Evolutionary conservation across 1,140 invertebrate genomes (phyloP).

Genomic region (Bemisia tabaci): DNA sequence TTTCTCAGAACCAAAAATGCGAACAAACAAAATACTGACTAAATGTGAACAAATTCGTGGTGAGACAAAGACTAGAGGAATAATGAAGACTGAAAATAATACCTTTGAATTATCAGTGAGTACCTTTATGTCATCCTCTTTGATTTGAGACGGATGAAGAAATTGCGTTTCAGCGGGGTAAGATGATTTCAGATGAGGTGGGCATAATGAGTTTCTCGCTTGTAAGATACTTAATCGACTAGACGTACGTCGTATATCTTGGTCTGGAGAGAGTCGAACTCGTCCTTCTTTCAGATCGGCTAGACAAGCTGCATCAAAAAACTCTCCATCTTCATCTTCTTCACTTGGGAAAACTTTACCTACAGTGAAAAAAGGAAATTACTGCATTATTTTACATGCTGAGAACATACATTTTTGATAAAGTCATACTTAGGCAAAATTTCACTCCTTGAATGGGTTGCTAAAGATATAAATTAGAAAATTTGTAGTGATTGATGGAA

Average conservation of each 20-base stretch:
- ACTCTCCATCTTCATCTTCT: constrained; percentile 35
- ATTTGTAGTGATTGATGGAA: no score
- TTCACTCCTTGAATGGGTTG: no score
- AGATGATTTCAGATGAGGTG: constrained; percentile 73
- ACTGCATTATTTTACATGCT: no score
- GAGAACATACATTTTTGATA: no score
- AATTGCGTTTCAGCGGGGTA: constrained; percentile 78
- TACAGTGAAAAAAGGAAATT: constrained; percentile 7
- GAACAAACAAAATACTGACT: no score
- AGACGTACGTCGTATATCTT: constrained; percentile 6
- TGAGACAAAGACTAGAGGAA: no score
- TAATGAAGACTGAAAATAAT: no score
- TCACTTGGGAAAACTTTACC: constrained; percentile 28
- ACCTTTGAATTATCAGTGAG: no score
- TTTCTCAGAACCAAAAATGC: no score
- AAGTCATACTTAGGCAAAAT: no score
- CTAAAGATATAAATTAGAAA: no score
- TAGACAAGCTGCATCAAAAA: constrained; percentile 31
- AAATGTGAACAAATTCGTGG: no score
- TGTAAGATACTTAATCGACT: constrained; percentile 52
- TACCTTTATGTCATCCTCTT: constrained; percentile 66
- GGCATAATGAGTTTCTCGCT: constrained; percentile 69
- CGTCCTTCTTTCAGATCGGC: constrained; percentile 26
- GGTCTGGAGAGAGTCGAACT: constrained; percentile 6
- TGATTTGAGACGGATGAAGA: constrained; percentile 33